phyloP scores from a whole-genome alignment of 2,797 vertebrate genomes.

The Microctenopoma lineatum region DNA sequence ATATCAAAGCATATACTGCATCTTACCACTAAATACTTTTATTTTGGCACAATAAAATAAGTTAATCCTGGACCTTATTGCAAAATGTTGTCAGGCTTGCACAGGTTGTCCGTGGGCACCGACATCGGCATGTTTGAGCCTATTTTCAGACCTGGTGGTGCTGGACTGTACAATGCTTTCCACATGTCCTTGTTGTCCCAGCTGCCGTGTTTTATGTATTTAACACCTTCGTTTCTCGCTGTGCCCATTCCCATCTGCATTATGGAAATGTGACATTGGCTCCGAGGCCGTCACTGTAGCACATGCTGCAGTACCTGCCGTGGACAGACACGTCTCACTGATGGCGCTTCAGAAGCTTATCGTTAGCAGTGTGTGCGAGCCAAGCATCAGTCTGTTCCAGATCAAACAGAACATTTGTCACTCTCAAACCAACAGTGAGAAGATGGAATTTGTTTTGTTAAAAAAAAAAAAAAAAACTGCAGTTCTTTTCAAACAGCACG shows the following conservation, averaged over 20 bases:
- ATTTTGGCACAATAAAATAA: neutral
- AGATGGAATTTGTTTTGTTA: constrained; percentile 55
- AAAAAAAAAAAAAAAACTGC: constrained; percentile 34
- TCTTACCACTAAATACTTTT: neutral
- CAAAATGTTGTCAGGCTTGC: neutral
- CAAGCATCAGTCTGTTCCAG: constrained; percentile 47
- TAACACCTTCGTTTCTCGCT: constrained; percentile 11
- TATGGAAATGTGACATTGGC: constrained; percentile 34
- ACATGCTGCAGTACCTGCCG: constrained; percentile 22
- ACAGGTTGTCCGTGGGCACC: neutral
- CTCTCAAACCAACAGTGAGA: constrained; percentile 43
- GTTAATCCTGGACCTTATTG: constrained; percentile 1
- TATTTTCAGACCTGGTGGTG: constrained; percentile 16
- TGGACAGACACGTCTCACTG: constrained; percentile 45
- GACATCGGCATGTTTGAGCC: constrained; percentile 20
- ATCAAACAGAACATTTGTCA: constrained; percentile 68
- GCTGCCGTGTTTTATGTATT: constrained; percentile 54
- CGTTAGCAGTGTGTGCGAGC: constrained; percentile 54
- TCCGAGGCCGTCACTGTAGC: constrained; percentile 13
- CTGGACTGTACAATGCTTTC: constrained; percentile 25
- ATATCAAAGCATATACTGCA: neutral
- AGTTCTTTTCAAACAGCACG: constrained; percentile 52
- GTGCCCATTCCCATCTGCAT: constrained; percentile 12
- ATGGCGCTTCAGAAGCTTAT: constrained; percentile 54
- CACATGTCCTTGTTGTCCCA: constrained; percentile 48